Evolutionary conservation across 1,140 invertebrate genomes (phyloP).

Genomic region (Antheraea mylitta): DNA sequence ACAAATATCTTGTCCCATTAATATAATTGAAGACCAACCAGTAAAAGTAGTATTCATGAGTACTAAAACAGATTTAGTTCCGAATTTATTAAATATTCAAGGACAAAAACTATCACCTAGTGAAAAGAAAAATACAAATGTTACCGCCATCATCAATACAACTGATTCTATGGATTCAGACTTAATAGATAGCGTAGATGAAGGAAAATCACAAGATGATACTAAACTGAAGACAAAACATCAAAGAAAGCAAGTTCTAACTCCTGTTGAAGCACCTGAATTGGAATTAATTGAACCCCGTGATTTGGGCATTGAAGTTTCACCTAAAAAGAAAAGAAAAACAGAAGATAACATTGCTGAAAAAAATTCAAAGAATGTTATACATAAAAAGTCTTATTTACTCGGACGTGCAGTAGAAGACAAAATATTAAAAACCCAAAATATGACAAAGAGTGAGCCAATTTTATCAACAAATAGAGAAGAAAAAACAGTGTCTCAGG

Average conservation of each 20-base stretch:
- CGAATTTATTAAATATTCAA: conserved; percentile 52
- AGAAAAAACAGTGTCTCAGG: conserved; percentile 37
- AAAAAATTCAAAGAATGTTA: conserved; percentile 48
- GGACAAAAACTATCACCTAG: conserved; percentile 58
- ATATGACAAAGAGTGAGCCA: conserved; percentile 30
- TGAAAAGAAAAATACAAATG: conserved; percentile 39
- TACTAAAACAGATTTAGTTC: conserved; percentile 43
- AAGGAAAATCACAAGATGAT: conserved; percentile 51
- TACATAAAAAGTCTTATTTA: conserved; percentile 68
- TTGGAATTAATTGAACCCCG: conserved; percentile 69
- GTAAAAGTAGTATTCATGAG: conserved; percentile 69
- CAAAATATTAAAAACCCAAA: conserved; percentile 16
- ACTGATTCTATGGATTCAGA: conserved; percentile 66
- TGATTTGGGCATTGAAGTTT: conserved; percentile 56
- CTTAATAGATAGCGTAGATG: conserved; percentile 41
- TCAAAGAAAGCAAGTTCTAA: conserved; percentile 75
- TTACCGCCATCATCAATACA: conserved; percentile 17
- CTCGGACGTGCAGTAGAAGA: conserved; percentile 43
- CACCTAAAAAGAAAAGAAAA: conserved; percentile 63
- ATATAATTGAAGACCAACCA: conserved; percentile 68
- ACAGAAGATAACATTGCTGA: conserved; percentile 53
- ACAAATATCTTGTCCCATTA: conserved; percentile 55
- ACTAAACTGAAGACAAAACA: conserved; percentile 66
- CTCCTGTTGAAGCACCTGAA: conserved; percentile 68
- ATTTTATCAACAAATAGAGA: conserved; percentile 32